Conservation (phyloP, 2,888 invertebrate genomes). For the Colostygia pectinataria region DNA sequence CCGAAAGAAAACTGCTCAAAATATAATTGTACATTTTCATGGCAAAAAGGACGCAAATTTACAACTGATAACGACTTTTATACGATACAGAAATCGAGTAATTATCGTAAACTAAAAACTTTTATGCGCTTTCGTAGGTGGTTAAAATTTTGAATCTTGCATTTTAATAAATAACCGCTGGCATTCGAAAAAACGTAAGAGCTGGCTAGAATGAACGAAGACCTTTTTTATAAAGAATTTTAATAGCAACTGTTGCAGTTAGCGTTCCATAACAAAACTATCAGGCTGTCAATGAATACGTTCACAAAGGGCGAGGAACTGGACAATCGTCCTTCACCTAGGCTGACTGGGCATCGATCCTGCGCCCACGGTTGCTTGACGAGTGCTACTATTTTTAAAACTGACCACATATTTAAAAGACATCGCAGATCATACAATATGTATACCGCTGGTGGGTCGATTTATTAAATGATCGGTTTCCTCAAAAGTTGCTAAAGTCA, state of each 20-base stretch:
- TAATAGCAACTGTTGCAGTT: neutral
- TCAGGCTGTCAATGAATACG: conserved; percentile 49
- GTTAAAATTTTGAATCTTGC: no score
- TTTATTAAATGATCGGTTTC: conserved; percentile 23
- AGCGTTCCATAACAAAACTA: conserved; percentile 4
- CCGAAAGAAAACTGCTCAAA: no score
- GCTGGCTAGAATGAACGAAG: neutral
- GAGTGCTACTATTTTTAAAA: conserved; percentile 70
- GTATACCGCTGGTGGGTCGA: conserved; percentile 13
- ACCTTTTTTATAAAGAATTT: neutral
- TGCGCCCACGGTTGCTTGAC: conserved; percentile 63
- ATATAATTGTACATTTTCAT: no score
- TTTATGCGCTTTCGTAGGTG: no score
- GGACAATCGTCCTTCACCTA: conserved; percentile 75
- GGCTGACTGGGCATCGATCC: conserved; percentile 73
- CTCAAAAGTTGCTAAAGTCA: conserved; percentile 33
- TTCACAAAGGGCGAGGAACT: conserved; percentile 62
- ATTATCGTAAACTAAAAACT: no score
- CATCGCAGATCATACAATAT: conserved; percentile 37
- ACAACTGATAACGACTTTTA: no score
- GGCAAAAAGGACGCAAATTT: no score
- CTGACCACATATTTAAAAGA: conserved; percentile 55
- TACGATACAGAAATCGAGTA: no score
- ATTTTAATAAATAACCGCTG: no score
- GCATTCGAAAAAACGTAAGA: no score